These are phyloP conservation scores for Ptychadena robeensis DNA, from an alignment of 2,797 vertebrate genomes.

Conservation along the genomic window DNA sequence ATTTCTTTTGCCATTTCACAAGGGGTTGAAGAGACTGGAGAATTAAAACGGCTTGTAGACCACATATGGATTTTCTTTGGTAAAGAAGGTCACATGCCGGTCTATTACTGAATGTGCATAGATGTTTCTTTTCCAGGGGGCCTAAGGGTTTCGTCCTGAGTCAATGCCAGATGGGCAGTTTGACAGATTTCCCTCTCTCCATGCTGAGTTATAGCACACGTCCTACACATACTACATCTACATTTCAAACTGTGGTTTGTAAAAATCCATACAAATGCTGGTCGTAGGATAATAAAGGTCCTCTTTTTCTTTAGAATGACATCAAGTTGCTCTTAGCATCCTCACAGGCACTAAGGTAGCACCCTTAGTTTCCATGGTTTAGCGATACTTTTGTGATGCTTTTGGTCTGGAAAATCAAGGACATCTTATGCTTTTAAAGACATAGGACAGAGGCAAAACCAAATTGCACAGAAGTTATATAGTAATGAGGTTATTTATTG, in stretches of 20 bases:
- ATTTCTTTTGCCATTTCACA: conserved; percentile 20
- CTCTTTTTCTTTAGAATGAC: no score
- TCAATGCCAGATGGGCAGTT: neutral
- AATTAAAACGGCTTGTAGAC: neutral
- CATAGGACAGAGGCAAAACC: no score
- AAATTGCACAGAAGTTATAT: no score
- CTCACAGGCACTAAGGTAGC: no score
- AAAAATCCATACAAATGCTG: neutral
- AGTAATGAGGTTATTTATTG: no score
- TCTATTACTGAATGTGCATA: neutral
- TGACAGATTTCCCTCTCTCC: neutral
- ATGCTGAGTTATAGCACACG: neutral
- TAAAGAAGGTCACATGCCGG: neutral
- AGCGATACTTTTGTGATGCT: no score
- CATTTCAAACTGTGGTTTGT: neutral
- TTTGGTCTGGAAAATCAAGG: no score
- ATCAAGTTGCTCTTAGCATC: no score
- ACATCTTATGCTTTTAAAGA: no score
- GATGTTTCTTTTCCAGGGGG: neutral
- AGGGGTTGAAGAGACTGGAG: neutral
- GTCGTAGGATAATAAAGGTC: neutral
- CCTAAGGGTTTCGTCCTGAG: neutral
- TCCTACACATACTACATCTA: neutral
- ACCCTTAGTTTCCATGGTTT: no score
- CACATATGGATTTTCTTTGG: neutral